These are phyloP conservation scores for Caenorhabditis wallacei DNA, from an alignment of 2,888 invertebrate species.

Conservation along the genomic window DNA sequence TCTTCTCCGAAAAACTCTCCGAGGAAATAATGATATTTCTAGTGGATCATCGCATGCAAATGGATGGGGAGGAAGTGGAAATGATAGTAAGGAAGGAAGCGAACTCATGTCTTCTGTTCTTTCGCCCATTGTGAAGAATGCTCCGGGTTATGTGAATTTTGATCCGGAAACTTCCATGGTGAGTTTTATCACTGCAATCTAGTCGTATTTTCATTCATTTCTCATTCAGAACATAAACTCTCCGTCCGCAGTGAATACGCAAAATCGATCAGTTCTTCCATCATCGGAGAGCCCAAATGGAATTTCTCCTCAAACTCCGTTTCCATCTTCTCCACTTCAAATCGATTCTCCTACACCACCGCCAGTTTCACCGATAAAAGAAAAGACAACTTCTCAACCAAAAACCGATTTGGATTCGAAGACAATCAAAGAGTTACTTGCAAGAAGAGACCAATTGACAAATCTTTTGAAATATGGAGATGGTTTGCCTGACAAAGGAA, in stretches of 20 bases:
- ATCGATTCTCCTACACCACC: not conserved
- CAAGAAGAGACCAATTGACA: conserved; percentile 17
- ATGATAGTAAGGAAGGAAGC: not conserved
- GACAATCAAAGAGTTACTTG: conserved; percentile 15
- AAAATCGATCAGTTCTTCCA: not conserved
- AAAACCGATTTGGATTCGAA: not conserved
- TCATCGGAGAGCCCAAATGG: not conserved
- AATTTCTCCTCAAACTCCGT: conserved; percentile 2
- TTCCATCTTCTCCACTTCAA: not conserved
- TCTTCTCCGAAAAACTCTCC: conserved; percentile 66
- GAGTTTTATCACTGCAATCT: not conserved
- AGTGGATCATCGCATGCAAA: not conserved
- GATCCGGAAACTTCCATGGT: conserved; percentile 7
- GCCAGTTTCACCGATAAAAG: conserved; percentile 15
- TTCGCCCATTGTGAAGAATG: conserved; percentile 46
- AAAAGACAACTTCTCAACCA: not conserved
- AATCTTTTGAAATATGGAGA: conserved; percentile 14
- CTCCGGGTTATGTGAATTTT: not conserved
- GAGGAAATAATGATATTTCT: not conserved
- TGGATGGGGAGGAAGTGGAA: conserved; percentile 43
- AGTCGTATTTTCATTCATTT: not conserved
- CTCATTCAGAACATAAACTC: conserved; percentile 2
- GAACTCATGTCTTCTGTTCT: conserved; percentile 37
- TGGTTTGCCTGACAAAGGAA: conserved; percentile 51
- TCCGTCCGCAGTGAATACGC: not conserved